phyloP scores from a whole-genome alignment of 2,888 invertebrate genomes.

The Drosophila ezoana region DNA sequence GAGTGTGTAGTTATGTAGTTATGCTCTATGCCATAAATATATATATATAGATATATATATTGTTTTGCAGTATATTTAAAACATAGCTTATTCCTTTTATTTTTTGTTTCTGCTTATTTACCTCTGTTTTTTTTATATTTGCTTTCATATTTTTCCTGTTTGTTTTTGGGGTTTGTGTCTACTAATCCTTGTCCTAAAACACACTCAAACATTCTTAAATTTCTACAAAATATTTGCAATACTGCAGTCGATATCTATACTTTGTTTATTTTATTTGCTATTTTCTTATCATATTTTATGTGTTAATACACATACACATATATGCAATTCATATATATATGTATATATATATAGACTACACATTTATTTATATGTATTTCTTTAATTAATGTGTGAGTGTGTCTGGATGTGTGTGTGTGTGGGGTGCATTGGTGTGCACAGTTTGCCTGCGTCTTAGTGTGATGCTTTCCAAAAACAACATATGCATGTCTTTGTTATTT shows the following conservation, averaged over 20 bases:
- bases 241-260: constrained; percentile 82
- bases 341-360: constrained; percentile 32
- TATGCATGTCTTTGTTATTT: constrained; percentile 27
- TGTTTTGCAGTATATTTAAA: constrained; percentile 60
- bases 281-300: constrained; percentile 65
- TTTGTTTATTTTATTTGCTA: constrained; percentile 73
- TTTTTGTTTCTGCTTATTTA: constrained; percentile 36
- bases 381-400: constrained; percentile 23
- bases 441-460: constrained; percentile 42
- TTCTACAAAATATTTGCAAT: constrained; percentile 84
- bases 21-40: constrained; percentile 47
- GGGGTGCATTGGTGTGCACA: constrained; percentile 31
- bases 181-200: constrained; percentile 61
- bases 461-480: constrained; percentile 53
- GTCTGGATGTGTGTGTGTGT: constrained; percentile 30
- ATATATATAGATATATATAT: constrained; percentile 24
- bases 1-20: constrained; percentile 12
- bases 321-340: constrained; percentile 36
- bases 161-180: constrained; percentile 30
- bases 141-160: constrained; percentile 53
- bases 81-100: constrained; percentile 65
- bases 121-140: constrained; percentile 36
- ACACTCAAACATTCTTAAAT: constrained; percentile 82
- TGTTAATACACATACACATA: constrained; percentile 44
- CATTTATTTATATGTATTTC: constrained; percentile 32